phyloP scores from a whole-genome alignment of 2,888 invertebrate genomes.

The Sphinx pinastri region DNA sequence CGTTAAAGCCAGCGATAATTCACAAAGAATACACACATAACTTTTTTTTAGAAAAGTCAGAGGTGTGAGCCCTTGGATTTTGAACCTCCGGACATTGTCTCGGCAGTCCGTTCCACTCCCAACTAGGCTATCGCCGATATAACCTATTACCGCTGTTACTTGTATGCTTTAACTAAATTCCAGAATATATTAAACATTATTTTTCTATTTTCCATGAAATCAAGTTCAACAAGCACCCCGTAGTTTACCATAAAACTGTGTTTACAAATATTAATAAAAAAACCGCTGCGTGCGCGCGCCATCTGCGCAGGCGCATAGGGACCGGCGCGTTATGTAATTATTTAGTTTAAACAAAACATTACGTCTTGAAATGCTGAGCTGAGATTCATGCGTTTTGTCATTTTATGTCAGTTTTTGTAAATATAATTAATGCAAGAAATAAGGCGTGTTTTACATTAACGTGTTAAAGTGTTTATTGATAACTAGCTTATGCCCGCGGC shows the following conservation, averaged over 20 bases:
- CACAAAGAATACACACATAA: too few species aligned
- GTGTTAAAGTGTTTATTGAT: too few species aligned
- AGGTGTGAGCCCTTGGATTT: too few species aligned
- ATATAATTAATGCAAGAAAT: not conserved
- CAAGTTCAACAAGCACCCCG: conserved; percentile 47
- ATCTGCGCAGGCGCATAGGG: conserved; percentile 62
- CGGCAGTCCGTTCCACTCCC: too few species aligned
- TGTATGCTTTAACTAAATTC: not conserved
- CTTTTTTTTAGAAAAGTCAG: too few species aligned
- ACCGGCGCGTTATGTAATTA: conserved; percentile 67
- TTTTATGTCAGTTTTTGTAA: conserved; percentile 13
- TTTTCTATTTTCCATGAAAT: not conserved
- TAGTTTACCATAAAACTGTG: conserved; percentile 62
- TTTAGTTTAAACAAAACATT: conserved; percentile 54
- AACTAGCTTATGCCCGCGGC: too few species aligned
- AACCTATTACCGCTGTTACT: too few species aligned
- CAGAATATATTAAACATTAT: not conserved
- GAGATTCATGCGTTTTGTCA: conserved; percentile 26
- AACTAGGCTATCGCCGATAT: too few species aligned
- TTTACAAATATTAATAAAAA: conserved; percentile 77
- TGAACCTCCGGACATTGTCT: too few species aligned
- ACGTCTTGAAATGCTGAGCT: conserved; percentile 34
- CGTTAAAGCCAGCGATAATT: too few species aligned
- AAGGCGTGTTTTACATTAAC: not conserved
- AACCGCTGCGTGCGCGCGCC: conserved; percentile 64